Evolutionary conservation across 2,113 vertebrate species (phyloP).

Genomic region (Rhabdomys dilectus): DNA sequence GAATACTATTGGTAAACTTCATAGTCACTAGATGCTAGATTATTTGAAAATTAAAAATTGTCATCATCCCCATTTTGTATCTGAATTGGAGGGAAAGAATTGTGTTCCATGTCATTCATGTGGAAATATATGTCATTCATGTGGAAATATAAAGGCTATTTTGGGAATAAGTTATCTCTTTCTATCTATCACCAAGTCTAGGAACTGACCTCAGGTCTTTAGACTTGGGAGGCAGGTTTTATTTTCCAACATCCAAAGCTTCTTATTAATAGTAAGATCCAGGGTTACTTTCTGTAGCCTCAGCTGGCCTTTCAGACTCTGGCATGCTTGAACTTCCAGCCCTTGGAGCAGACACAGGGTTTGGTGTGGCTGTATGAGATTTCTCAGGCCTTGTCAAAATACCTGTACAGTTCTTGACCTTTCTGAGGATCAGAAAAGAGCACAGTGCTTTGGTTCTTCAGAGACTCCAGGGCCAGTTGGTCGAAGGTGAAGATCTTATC

Average conservation of each 20-base stretch:
- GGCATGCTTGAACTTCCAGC: slow-evolving; percentile 94
- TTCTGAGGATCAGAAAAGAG: background rate
- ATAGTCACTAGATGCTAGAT: background rate
- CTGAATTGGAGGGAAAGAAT: background rate
- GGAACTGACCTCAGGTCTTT: background rate
- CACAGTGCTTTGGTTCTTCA: background rate
- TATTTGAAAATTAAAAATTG: background rate
- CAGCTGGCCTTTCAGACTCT: slow-evolving; percentile 92
- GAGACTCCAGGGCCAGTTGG: background rate
- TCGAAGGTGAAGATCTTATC: background rate
- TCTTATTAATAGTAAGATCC: slow-evolving; percentile 86
- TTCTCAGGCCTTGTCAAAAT: too few relatives aligned
- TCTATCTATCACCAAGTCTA: too few relatives aligned
- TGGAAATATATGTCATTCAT: background rate
- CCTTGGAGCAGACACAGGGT: slow-evolving; percentile 94
- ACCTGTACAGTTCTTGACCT: background rate
- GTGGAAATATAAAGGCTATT: too few relatives aligned
- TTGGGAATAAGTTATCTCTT: background rate
- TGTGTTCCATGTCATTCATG: background rate
- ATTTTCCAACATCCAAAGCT: slow-evolving; percentile 58
- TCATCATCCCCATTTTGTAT: background rate
- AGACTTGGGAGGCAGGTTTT: background rate
- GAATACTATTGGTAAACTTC: background rate
- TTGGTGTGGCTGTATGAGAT: slow-evolving; percentile 76
- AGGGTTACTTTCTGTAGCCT: slow-evolving; percentile 92